Percentiles rank a stretch among this genome's conserved stretches.
phyloP scores from a whole-genome alignment of 1,140 invertebrate genomes.

The Phymorhynchus buccinoides region DNA sequence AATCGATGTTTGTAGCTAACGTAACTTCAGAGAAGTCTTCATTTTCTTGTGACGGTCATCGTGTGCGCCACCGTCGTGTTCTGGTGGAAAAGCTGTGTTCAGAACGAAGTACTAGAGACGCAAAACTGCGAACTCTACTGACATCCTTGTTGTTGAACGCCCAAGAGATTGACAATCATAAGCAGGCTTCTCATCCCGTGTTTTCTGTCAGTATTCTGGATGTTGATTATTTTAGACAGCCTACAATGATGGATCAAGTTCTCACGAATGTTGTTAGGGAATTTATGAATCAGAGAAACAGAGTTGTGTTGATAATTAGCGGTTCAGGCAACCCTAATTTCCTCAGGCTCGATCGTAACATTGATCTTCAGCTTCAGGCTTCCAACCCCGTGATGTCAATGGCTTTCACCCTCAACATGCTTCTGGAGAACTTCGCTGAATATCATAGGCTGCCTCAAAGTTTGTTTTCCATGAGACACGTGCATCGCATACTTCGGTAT shows the following conservation, averaged over 20 bases:
- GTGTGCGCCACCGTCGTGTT: neutral
- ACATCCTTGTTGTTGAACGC: constrained; percentile 15
- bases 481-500: neutral
- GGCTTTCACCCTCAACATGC: neutral
- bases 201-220: constrained; percentile 15
- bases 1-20: neutral
- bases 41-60: neutral
- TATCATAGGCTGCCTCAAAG: neutral
- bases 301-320: neutral
- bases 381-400: constrained; percentile 14
- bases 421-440: neutral
- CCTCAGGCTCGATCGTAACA: constrained; percentile 5
- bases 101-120: neutral
- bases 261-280: constrained; percentile 13
- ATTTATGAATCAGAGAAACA: neutral
- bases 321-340: constrained; percentile 1
- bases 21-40: neutral
- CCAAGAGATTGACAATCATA: neutral
- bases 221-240: neutral
- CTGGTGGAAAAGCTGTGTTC: constrained; percentile 5
- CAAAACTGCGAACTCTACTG: neutral
- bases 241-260: constrained; percentile 7
- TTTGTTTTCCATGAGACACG: neutral
- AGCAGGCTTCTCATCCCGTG: neutral
- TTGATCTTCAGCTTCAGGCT: neutral